These are phyloP conservation scores for Orgyia antiqua DNA, from an alignment of 2,888 invertebrate species.

Conservation along the genomic window DNA sequence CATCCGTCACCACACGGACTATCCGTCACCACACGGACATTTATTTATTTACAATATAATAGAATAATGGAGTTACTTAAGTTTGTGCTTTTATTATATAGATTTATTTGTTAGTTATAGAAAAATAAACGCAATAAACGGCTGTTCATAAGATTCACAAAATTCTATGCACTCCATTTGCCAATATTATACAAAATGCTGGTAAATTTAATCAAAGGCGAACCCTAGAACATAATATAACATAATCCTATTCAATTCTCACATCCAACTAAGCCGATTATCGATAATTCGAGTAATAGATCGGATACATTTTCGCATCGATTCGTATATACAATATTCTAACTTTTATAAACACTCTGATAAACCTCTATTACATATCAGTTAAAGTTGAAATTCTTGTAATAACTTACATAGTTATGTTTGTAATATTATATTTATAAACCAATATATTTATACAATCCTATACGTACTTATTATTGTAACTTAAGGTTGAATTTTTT, in stretches of 20 bases:
- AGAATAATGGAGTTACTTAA: no score
- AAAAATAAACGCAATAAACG: no score
- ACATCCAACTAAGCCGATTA: conserved; percentile 66
- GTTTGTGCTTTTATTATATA: no score
- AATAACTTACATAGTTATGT: neutral
- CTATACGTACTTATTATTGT: neutral
- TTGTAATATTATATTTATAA: neutral
- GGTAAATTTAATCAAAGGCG: conserved; percentile 11
- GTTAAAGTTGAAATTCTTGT: neutral
- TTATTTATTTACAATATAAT: no score
- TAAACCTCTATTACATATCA: neutral
- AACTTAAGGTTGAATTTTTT: neutral
- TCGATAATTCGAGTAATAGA: conserved; percentile 46
- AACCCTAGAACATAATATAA: conserved; percentile 26
- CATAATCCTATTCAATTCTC: conserved; percentile 51
- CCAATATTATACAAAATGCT: conserved; percentile 23
- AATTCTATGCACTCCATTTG: no score
- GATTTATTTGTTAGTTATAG: no score
- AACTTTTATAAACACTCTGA: conserved; percentile 2
- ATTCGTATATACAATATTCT: no score
- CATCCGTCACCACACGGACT: no score
- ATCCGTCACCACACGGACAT: no score
- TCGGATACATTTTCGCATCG: conserved; percentile 50
- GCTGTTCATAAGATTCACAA: no score
- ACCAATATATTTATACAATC: neutral